phyloP scores from a whole-genome alignment of 2,113 vertebrate genomes.

The Dicentrarchus labrax region DNA sequence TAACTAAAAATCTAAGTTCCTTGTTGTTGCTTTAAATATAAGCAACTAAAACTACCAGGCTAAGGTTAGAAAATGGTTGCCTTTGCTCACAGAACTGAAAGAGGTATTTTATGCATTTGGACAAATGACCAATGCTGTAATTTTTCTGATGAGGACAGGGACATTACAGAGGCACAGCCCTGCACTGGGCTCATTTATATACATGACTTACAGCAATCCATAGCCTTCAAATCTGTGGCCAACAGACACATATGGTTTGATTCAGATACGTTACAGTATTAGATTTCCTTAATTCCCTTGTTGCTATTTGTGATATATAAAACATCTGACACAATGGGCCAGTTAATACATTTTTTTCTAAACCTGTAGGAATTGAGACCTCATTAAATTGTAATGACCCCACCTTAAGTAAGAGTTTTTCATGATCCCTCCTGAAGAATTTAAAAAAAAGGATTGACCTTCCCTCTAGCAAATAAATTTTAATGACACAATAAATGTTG shows the following conservation, averaged over 20 bases:
- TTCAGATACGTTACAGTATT: background rate
- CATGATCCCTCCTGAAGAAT: constrained; percentile 51
- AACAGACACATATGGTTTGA: background rate
- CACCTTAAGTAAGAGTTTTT: constrained; percentile 58
- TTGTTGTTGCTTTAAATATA: background rate
- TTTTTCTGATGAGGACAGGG: constrained; percentile 4
- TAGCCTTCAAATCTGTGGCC: background rate
- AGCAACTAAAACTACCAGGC: background rate
- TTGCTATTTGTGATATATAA: constrained; percentile 48
- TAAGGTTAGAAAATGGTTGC: background rate
- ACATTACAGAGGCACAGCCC: constrained; percentile 1
- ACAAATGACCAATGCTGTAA: background rate
- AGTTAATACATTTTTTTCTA: constrained; percentile 43
- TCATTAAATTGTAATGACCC: constrained; percentile 58
- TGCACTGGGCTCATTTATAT: background rate
- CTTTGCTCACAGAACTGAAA: constrained; percentile 8
- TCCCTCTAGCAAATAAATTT: constrained; percentile 63
- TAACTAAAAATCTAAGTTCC: too few species aligned
- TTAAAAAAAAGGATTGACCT: constrained; percentile 59
- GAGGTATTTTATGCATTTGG: constrained; percentile 22
- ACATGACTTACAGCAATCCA: background rate
- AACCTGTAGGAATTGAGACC: constrained; percentile 48
- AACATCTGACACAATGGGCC: constrained; percentile 25
- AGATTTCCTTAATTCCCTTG: constrained; percentile 22
- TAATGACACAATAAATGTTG: constrained; percentile 72